Base-by-base conservation (phyloP, 2,113 vertebrate species). In the Sterrhoptilus dennistouni region DNA sequence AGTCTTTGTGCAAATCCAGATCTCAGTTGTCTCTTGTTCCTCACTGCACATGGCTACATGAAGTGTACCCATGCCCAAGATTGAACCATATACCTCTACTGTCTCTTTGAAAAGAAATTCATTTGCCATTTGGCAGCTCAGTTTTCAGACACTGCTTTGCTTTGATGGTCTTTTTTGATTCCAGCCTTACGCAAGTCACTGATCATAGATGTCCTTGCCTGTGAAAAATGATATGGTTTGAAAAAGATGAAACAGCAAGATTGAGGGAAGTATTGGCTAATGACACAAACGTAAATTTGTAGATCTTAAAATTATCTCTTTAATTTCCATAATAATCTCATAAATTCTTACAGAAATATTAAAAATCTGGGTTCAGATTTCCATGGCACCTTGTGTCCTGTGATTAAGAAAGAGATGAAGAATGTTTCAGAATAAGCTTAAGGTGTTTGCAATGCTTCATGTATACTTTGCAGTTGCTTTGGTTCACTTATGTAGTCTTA, bases 81-180 rank as follows among this genome's bases (percentile, higher is more conserved):
- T 1, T 1, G 3, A 70, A 53, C 14, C 2, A 11, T 33, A 22
- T 19, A 22, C 10, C 7, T 29, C 8, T 10, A n/a, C 2, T 42
- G 9, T 14, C 8, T 40, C 49, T 76, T 63, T 56, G 79, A 81
- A 84, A 60, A 65, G 8, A 24, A 57, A 65, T 22, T 44, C 20
- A 38, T 16, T 47, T 87, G 17, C 2, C 24, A 36, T 52, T 78
- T 66, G n/a, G 31, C 17, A 78, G 28, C 8, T 71, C 35, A 44
- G 5, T 81, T 84, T 84, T 45, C 50, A 49, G 23, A 49, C 22
- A 20, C 12, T 68, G 25, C 8, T 83, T 84, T 80, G 23, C 8
- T 78, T 90, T 77, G 6, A 50, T 5, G 5, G 7, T 19, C 28
- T 93, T 92, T 54, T 93, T 50, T 45, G 8, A 36, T 87, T 77